Base-by-base conservation (phyloP, 2,888 invertebrate genomes). In the Salticus scenicus region DNA sequence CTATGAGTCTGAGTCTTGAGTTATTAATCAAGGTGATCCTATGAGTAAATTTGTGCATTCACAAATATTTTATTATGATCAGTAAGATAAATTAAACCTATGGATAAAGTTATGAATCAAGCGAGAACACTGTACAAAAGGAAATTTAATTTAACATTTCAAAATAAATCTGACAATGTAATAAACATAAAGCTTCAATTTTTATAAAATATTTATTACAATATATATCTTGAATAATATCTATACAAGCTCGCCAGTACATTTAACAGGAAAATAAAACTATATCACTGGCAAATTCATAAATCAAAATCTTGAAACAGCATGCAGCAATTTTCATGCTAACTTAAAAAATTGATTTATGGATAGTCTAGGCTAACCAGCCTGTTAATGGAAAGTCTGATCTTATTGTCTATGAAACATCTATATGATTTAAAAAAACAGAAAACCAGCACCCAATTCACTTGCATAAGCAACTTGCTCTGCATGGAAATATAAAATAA, bases 171-270 rank as follows among this genome's bases (percentile, higher is more conserved):
- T 14, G 7, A 51, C 27, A n/a, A 73, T 17, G 41, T 41, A 51
- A 72, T 12, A 27, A 69, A 47, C n/a, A 57, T 31, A 67, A 67
- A 67, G 24, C 28, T 24, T 33, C 30, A 41, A 70, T 64, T 83
- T 83, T 83, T 83, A 66, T 83, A 83, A 83, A 83, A 83, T 83
- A 72, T 77, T 77, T 83, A 83, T 83, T 83, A 83, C 83, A 83
- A 83, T 83, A 83, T 83, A 83, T 83, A 83, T 75, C 83, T 83
- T 83, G 83, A 83, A 76, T 83, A 77, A 83, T 75, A 70, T 83
- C 77, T 83, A 83, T 83, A 83, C 83, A 83, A 83, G 83, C 83
- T 83, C 83, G 72, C 83, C 83, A 83, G 83, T 83, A 83, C 72
- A 83, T 73, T 37, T 77, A 77, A 77, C 71, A 83, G 31, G 72